A percentile compares a stretch with the other conserved stretches of the same genome.
Evolutionary conservation across 2,113 vertebrate genomes (phyloP).

Genomic region (Kryptolebias marmoratus): DNA sequence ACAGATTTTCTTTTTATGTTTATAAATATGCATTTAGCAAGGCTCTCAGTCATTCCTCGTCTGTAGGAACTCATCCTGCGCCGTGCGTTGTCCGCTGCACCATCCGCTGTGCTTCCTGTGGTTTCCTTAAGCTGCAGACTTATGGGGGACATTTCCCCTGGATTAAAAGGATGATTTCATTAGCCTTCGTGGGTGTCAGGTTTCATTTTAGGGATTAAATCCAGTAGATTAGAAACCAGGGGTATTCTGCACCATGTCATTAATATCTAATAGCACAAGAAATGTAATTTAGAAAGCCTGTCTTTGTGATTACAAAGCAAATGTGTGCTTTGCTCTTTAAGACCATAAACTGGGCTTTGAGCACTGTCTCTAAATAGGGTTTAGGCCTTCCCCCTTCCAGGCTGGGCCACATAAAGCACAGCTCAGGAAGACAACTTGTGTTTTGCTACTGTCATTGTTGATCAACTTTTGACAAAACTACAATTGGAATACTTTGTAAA

Average conservation of each 20-base stretch:
- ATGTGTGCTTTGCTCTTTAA: constrained; percentile 76
- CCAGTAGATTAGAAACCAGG: constrained; percentile 77
- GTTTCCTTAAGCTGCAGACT: constrained; percentile 71
- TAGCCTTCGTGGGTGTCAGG: constrained; percentile 80
- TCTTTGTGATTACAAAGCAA: constrained; percentile 77
- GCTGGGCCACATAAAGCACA: constrained; percentile 27
- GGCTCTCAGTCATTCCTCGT: constrained; percentile 13
- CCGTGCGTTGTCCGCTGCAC: constrained; percentile 47
- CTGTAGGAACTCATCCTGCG: constrained; percentile 32
- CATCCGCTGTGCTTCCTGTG: constrained; percentile 33
- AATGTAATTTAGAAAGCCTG: constrained; percentile 77
- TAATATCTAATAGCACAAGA: constrained; percentile 79
- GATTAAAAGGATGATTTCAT: constrained; percentile 84
- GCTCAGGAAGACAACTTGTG: constrained; percentile 62
- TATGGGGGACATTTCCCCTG: constrained; percentile 73
- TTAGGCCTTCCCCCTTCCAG: constrained; percentile 44
- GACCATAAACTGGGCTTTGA: constrained; percentile 70
- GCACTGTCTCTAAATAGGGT: constrained; percentile 62
- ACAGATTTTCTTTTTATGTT: constrained; percentile 18
- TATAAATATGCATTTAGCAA: constrained; percentile 18
- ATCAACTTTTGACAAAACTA: constrained; percentile 27
- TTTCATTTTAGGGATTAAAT: constrained; percentile 83
- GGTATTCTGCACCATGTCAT: constrained; percentile 80
- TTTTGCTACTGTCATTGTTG: constrained; percentile 33
- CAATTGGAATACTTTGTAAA: constrained; percentile 10